A percentile compares a stretch with the other conserved stretches of the same genome.
Conservation (phyloP, 2,113 vertebrate species). For the Gavia stellata region DNA sequence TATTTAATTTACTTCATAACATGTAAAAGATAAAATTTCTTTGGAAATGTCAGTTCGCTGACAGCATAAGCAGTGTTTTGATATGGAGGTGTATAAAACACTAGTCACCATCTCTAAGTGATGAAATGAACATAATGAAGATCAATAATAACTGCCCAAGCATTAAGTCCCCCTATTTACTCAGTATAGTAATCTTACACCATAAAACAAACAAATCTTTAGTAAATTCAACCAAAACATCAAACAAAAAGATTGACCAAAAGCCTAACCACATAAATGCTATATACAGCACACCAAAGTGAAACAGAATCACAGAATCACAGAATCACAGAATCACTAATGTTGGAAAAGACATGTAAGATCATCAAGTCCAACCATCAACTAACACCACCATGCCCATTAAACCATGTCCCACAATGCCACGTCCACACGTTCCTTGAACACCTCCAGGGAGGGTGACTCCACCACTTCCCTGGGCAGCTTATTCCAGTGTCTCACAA, state of each 20-base stretch:
- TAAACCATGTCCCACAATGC: no score
- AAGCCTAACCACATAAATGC: not conserved
- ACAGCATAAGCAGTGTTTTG: not conserved
- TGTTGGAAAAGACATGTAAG: no score
- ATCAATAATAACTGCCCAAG: not conserved
- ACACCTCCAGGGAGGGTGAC: no score
- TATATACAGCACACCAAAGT: not conserved
- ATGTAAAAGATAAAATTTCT: not conserved
- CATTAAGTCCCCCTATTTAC: not conserved
- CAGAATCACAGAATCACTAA: no score
- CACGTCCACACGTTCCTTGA: no score
- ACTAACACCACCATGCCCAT: no score
- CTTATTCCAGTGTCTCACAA: no score
- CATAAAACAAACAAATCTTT: not conserved
- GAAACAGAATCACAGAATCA: no score
- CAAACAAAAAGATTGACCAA: not conserved
- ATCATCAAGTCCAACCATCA: no score
- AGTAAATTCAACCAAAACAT: not conserved
- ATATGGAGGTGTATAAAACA: not conserved
- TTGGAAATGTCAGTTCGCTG: not conserved
- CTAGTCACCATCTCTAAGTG: not conserved
- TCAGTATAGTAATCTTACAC: not conserved
- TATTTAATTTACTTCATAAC: not conserved
- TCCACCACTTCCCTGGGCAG: no score
- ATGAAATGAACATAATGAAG: not conserved